Base-by-base conservation (phyloP, 2,888 invertebrate genomes). In the Geotrupes spiniger region DNA sequence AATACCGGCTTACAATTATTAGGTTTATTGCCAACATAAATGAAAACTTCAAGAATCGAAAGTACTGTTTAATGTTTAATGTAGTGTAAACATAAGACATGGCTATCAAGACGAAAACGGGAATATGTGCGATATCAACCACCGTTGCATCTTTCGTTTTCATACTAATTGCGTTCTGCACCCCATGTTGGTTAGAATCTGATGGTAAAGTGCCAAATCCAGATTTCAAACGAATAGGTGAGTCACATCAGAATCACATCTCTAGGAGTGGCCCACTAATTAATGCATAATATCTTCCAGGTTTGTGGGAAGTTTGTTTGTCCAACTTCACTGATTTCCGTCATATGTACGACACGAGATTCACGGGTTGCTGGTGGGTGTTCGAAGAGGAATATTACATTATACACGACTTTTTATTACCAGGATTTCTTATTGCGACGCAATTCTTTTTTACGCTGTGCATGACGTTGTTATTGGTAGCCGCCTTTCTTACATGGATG, bases 321-420 rank as follows among this genome's bases (percentile, higher is more conserved):
- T 81, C 85, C 61, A 81, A 87, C 36, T 94, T 93, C 68, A 84
- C 88, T 72, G 95, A 96, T 69, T 83, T 89, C 2, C 86, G 88
- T 59, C 85, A 88, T 57, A 82, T 84, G 51, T 96, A 95, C 73
- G 92, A 95, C 64, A 85, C 83, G 3, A 77, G 78, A 42, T 92
- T 92, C 63, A 80, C 78, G 10, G 92, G 92, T 0, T 97, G 97
- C 67, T 93, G 93, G 90, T 97, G 96, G 94, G 89, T 97, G 51
- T 94, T 95, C 66, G 92, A 96, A 73, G 95, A 94, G 71, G 96
- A 97, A 74, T 95, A 92, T 70, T 92, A 94, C 67, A 94, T 94
- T 49, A 92, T 97, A 57, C 87, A 92, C 63, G 89, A 93, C 61
- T 87, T 92, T 63, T 75, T 97, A 2, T 74, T 93, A 60, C 94